Conservation (phyloP, 2,797 vertebrate species). For the Coregonus ussuriensis region DNA sequence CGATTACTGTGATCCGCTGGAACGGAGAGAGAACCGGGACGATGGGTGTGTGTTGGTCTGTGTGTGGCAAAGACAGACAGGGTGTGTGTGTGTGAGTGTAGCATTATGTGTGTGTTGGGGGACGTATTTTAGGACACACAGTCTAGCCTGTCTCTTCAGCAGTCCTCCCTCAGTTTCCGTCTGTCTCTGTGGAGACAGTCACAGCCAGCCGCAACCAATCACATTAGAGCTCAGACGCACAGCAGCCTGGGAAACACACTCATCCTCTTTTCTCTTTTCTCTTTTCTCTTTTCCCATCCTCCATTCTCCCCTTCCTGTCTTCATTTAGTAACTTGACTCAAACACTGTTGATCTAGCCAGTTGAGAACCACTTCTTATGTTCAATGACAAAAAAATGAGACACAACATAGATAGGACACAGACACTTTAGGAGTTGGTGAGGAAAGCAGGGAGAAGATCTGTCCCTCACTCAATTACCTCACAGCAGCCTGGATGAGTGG, state of each 20-base stretch:
- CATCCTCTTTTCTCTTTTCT: conserved; percentile 2
- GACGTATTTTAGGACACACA: not conserved
- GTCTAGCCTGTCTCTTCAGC: not conserved
- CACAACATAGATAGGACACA: not conserved
- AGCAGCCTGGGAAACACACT: conserved; percentile 16
- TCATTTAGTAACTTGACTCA: not conserved
- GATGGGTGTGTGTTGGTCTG: conserved; percentile 17
- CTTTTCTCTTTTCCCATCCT: conserved; percentile 4
- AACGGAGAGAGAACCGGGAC: conserved; percentile 24
- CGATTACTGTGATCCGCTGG: conserved; percentile 43
- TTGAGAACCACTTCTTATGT: not conserved
- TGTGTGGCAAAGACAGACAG: not conserved
- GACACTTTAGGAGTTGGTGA: not conserved
- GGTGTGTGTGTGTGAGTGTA: not conserved
- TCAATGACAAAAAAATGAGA: not conserved
- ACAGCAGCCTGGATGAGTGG: not conserved
- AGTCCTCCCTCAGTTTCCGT: conserved; percentile 13
- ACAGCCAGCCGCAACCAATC: conserved; percentile 8
- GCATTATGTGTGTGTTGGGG: conserved; percentile 1
- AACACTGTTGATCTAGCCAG: not conserved
- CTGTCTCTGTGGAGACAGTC: conserved; percentile 11
- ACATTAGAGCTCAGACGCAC: conserved; percentile 11
- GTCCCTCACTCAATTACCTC: not conserved
- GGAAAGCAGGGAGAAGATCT: not conserved
- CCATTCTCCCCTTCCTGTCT: conserved; percentile 6